Evolutionary conservation across 2,888 invertebrate species (phyloP), one percentile per base, ranked within the genome.

Genomic region (Dryobotodes eremita): DNA sequence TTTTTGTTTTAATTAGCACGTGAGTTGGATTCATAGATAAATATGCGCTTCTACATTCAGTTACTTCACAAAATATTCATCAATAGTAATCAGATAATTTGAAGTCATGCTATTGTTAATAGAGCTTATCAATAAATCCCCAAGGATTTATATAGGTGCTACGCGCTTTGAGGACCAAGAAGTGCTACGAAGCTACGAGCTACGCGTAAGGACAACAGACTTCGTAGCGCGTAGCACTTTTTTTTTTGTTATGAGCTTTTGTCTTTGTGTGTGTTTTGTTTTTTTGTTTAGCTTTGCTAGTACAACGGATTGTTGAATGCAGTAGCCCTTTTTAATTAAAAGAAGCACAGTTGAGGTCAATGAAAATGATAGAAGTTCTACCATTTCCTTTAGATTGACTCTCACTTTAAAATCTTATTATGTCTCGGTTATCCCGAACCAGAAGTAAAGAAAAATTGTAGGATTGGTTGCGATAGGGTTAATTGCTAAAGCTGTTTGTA

Each of bases 101-200:
- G 48, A n/a, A 3, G 48, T 31, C 31, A 31, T 31, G 17, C 23
- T 66, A 15, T 31, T 31, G 10, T 64, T 20, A 20, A 31, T 46
- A 71, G 36, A 42, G 36, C 8, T n/a, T 23, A 31, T 17, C 15
- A 50, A 50, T 17, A 42, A 65, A 71, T 46, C 3, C 23, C 1
- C 11, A n/a, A 66, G 6, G 48, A 68, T 50, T 36, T 10, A n/a
- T n/a, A 75, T 17, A 62, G 36, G 46, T 36, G 57, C 72, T 71
- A 71, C 72, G 80, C 17, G 72, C 79, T 31, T 31, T 36, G 26
- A 26, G 55, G 80, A 65, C 77, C 65, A 31, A 55, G 23, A 26
- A 26, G 53, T 61, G 65, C 86, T 86, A 82, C 83, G 59, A 53
- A 31, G 70, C 86, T 85, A 82, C 83, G 55, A 53, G 77, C 71